phyloP scores from a whole-genome alignment of 2,113 vertebrate genomes.

The Serinus canaria region DNA sequence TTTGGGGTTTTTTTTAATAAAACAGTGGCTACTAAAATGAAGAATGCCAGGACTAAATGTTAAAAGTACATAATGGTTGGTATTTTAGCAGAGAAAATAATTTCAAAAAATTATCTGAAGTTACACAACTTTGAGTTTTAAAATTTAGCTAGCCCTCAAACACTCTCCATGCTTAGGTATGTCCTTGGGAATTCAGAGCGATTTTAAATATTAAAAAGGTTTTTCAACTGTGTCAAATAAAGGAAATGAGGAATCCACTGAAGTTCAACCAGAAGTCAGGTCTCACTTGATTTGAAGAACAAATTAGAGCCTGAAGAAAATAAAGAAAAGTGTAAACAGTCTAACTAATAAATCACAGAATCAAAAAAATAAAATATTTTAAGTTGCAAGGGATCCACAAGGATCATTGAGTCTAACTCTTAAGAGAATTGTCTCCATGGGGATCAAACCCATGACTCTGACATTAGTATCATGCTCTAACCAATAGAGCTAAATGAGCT shows the following conservation, averaged over 20 bases:
- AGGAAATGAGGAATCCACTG: neutral
- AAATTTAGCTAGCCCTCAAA: neutral
- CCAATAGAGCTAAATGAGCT: neutral
- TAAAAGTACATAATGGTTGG: neutral
- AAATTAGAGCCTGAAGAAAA: neutral
- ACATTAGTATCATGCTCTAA: neutral
- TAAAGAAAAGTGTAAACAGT: neutral
- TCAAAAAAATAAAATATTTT: neutral
- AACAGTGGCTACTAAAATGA: neutral
- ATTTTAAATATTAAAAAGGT: neutral
- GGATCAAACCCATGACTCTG: rapidly evolving
- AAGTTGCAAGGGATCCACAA: neutral
- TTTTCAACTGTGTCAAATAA: neutral
- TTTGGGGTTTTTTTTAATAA: neutral
- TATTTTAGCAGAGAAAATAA: neutral
- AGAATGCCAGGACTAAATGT: neutral
- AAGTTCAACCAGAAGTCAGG: neutral
- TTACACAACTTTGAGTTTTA: neutral
- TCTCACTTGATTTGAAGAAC: neutral
- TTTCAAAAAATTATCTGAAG: neutral
- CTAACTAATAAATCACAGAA: neutral
- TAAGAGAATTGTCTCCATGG: neutral
- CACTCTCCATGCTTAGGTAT: neutral
- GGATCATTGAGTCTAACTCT: neutral
- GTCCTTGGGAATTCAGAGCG: neutral